These are phyloP conservation scores for Lethenteron reissneri DNA, from an alignment of 2,113 vertebrate species.

Conservation along the genomic window DNA sequence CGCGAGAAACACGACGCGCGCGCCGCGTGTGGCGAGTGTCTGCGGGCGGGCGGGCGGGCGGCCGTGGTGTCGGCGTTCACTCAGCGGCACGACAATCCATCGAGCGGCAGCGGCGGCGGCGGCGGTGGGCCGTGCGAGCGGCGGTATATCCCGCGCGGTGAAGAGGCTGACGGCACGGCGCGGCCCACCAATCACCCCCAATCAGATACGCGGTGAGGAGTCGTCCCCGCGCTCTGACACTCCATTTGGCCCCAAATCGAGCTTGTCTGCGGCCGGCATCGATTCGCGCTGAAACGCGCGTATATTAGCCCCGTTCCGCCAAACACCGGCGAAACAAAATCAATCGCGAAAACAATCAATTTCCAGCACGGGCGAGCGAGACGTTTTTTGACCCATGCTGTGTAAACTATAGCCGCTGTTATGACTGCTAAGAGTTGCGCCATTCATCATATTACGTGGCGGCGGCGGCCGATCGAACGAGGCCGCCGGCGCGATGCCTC, in stretches of 20 bases:
- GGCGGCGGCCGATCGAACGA: too few relatives aligned
- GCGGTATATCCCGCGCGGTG: background rate
- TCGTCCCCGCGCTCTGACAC: background rate
- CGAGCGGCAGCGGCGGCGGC: background rate
- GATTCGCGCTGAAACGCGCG: background rate
- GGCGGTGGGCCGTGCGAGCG: background rate
- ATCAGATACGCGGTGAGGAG: slow-evolving; percentile 3
- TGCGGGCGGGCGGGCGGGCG: background rate
- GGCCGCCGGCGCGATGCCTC: too few relatives aligned
- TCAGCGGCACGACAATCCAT: background rate
- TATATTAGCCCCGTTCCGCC: slow-evolving; percentile 2
- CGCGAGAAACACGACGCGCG: too few relatives aligned
- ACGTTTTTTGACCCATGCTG: too few relatives aligned
- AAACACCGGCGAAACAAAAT: background rate
- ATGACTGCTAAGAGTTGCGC: too few relatives aligned
- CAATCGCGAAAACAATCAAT: too few relatives aligned
- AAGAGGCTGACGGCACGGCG: background rate
- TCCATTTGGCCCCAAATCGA: slow-evolving; percentile 7
- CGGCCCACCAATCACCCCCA: slow-evolving; percentile 4
- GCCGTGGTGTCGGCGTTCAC: background rate
- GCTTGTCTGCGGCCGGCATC: slow-evolving; percentile 4
- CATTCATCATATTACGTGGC: too few relatives aligned
- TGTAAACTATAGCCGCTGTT: too few relatives aligned
- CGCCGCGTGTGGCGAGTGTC: background rate
- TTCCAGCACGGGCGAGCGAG: too few relatives aligned